Base-by-base conservation (phyloP, 2,113 vertebrate genomes). In the Elaphurus davidianus region DNA sequence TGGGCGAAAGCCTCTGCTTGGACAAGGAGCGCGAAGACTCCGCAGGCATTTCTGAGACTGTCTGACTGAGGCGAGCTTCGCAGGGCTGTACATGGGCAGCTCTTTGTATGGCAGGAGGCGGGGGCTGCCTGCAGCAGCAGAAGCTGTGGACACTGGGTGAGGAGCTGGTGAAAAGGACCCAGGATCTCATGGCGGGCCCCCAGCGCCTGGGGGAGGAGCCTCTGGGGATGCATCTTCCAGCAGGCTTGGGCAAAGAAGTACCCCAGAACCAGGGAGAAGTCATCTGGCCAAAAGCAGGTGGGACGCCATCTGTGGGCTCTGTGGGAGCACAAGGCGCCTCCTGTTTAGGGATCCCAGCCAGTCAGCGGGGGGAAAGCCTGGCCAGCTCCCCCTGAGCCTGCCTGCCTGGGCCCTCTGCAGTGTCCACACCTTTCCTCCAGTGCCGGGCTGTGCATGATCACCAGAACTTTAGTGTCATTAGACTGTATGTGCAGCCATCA, bases 241-340 rank as follows among this genome's bases (percentile, higher is more conserved):
- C 4, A 89, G 81, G 67, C 62, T 55, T 83, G 79, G 67, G 28
- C 76, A 71, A 7, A 82, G n/a, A 55, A 25, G 21, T 36, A 78
- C 50, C 55, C 50, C 36, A 43, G 83, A 81, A 82, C 30, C 84
- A 89, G 47, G 55, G 67, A 94, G 64, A 67, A 84, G 60, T 52
- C 67, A 43, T 67, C 78, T 94, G 97, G 81, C 87, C 74, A 15
- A 59, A 97, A 90, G 90, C 97, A 98, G 96, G 89, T 98, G 97
- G 92, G 62, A 60, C 67, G 91, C 96, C 98, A 98, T 98, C 98
- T 98, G 98, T 94, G 71, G 84, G 43, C 97, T 98, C 98, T 57
- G 67, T 84, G 59, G 97, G 97, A 91, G 81, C 64, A 67, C 2
- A 25, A 94, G 67, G n/a, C 28, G 95, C 40, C 96, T 98, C 97